These are phyloP conservation scores for Zaprionus vittiger DNA, from an alignment of 1,140 invertebrate species.

Conservation along the genomic window DNA sequence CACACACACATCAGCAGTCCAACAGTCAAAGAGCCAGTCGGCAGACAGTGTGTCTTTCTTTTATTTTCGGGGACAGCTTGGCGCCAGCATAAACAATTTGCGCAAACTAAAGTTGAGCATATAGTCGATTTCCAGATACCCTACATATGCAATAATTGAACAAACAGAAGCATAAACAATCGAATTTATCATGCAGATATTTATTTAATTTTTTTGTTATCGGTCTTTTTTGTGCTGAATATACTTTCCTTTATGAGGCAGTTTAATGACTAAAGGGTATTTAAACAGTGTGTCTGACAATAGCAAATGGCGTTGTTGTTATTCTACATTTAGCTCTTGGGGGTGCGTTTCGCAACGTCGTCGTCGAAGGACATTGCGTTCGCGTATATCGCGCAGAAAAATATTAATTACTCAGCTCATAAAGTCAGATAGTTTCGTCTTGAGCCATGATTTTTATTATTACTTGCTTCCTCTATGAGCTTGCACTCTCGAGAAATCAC, in stretches of 20 bases:
- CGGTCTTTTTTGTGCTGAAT: background rate
- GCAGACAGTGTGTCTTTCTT: slow-evolving; percentile 53
- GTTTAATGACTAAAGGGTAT: slow-evolving; percentile 51
- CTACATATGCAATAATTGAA: background rate
- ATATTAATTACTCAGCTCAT: background rate
- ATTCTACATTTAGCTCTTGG: background rate
- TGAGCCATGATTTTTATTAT: background rate
- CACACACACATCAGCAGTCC: background rate
- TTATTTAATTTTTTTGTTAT: background rate
- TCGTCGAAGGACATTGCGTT: slow-evolving; percentile 1
- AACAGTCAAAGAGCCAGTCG: background rate
- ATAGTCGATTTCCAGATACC: background rate
- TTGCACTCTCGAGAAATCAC: background rate
- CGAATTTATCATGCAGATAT: no score
- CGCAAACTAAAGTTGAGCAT: background rate
- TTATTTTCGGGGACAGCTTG: slow-evolving; percentile 75
- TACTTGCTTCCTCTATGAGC: background rate
- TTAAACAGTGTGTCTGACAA: slow-evolving; percentile 32
- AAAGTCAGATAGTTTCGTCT: background rate
- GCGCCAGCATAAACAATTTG: slow-evolving; percentile 76
- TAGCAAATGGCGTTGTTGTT: slow-evolving; percentile 17
- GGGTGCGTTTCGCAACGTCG: background rate
- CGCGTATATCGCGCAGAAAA: background rate
- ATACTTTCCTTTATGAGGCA: slow-evolving; percentile 21
- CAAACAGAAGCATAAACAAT: no score